Conservation (phyloP, 2,113 vertebrate genomes). For the Caloenas nicobarica region DNA sequence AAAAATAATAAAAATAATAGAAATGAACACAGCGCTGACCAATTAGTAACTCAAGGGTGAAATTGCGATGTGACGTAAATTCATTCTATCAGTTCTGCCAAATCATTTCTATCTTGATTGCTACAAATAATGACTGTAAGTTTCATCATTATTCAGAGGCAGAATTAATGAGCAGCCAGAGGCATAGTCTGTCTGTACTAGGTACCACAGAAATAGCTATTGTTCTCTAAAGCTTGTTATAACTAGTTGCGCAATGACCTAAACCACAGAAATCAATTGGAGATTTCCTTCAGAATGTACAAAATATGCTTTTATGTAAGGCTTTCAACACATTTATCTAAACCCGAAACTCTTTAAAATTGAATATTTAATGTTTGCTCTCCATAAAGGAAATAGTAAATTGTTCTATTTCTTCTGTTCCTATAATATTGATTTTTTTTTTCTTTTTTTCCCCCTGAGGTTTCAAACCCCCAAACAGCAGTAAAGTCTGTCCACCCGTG, state of each 20-base stretch:
- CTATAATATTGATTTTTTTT: neutral
- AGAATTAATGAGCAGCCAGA: conserved; percentile 28
- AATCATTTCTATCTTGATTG: conserved; percentile 31
- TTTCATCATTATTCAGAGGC: conserved; percentile 20
- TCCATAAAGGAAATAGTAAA: conserved; percentile 2
- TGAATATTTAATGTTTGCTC: neutral
- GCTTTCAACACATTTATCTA: neutral
- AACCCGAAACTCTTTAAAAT: conserved; percentile 8
- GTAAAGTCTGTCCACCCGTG: neutral
- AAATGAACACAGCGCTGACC: neutral
- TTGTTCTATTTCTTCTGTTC: neutral
- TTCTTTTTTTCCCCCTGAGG: neutral
- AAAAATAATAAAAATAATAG: neutral
- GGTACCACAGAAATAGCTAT: neutral
- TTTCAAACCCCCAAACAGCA: neutral
- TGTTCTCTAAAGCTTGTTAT: conserved; percentile 22
- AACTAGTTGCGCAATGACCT: conserved; percentile 9
- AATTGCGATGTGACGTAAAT: conserved; percentile 9
- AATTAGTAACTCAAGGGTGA: conserved; percentile 39
- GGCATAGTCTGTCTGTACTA: conserved; percentile 9
- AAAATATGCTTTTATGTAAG: conserved; percentile 4
- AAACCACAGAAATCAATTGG: neutral
- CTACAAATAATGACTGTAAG: neutral
- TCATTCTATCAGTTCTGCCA: conserved; percentile 29
- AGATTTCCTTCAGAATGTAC: neutral